Conservation (phyloP, 2,888 invertebrate species). For the Pteria penguin region DNA sequence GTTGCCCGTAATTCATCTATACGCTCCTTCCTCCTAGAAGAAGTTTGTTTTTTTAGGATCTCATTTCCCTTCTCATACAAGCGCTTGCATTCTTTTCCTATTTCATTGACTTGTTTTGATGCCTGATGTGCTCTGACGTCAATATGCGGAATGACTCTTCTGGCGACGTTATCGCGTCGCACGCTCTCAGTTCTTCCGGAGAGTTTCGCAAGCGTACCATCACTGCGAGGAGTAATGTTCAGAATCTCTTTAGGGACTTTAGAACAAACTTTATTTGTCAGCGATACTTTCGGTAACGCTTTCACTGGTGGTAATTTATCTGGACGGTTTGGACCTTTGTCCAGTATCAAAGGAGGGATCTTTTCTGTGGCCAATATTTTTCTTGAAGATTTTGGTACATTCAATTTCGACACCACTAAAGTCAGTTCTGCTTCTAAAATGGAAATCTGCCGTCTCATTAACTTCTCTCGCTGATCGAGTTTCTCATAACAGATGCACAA, state of each 20-base stretch:
- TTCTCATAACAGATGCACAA: slow-evolving; percentile 6
- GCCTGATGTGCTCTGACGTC: not conserved
- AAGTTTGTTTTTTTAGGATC: not conserved
- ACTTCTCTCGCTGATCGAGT: slow-evolving; percentile 14
- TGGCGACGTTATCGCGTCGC: not conserved
- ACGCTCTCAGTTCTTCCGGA: not conserved
- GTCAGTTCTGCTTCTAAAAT: slow-evolving; percentile 20
- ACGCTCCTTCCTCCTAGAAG: not conserved
- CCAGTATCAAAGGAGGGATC: not conserved
- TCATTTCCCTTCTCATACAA: not conserved
- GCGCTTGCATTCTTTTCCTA: not conserved
- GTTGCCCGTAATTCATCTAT: not conserved
- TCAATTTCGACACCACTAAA: slow-evolving; percentile 16
- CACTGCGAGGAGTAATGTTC: not conserved
- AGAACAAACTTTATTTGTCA: not conserved
- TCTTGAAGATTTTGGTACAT: slow-evolving; percentile 9
- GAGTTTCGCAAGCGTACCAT: not conserved
- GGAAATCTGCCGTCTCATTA: slow-evolving; percentile 20
- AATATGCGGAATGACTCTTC: not conserved
- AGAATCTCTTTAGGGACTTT: slow-evolving; percentile 9
- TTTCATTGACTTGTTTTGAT: not conserved
- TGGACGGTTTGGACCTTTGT: not conserved
- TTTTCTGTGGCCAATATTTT: not conserved
- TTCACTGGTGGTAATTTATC: not conserved
- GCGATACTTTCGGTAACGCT: not conserved